phyloP scores from a whole-genome alignment of 2,888 invertebrate species.

The Calameuta pallipes region DNA sequence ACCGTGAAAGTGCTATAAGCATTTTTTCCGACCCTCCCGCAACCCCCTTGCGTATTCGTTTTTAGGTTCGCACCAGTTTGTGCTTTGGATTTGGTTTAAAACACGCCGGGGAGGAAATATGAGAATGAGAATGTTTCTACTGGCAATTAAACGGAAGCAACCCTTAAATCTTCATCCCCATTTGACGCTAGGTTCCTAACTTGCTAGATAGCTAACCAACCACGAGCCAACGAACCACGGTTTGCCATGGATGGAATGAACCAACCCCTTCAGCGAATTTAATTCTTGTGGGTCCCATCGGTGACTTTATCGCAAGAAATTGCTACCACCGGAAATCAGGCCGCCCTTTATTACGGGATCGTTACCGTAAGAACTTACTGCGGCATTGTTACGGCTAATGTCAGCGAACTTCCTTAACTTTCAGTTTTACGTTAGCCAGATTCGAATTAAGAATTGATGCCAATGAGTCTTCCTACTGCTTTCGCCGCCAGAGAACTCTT shows the following conservation, averaged over 20 bases:
- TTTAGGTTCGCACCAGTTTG: background rate
- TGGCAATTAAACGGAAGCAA: slow-evolving; percentile 7
- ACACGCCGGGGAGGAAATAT: background rate
- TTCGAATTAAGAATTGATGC: slow-evolving; percentile 65
- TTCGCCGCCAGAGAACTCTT: background rate
- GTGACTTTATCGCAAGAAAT: slow-evolving; percentile 64
- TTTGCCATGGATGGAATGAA: background rate
- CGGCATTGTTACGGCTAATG: slow-evolving; percentile 64
- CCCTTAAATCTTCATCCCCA: slow-evolving; percentile 42
- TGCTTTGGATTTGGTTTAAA: background rate
- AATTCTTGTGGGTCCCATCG: slow-evolving; percentile 63
- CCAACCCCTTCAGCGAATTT: slow-evolving; percentile 53
- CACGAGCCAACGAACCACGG: background rate
- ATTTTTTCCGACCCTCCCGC: background rate
- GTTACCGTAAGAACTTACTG: slow-evolving; percentile 63
- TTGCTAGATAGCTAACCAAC: background rate
- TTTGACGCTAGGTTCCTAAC: slow-evolving; percentile 27
- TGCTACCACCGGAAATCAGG: slow-evolving; percentile 49
- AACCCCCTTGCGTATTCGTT: background rate
- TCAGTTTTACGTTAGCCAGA: slow-evolving; percentile 63
- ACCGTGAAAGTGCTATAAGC: background rate
- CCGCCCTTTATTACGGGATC: slow-evolving; percentile 59
- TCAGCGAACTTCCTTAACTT: slow-evolving; percentile 62
- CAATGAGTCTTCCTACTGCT: slow-evolving; percentile 48
- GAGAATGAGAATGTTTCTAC: background rate